phyloP scores from a whole-genome alignment of 2,888 invertebrate genomes.

The Electrophaes corylata region DNA sequence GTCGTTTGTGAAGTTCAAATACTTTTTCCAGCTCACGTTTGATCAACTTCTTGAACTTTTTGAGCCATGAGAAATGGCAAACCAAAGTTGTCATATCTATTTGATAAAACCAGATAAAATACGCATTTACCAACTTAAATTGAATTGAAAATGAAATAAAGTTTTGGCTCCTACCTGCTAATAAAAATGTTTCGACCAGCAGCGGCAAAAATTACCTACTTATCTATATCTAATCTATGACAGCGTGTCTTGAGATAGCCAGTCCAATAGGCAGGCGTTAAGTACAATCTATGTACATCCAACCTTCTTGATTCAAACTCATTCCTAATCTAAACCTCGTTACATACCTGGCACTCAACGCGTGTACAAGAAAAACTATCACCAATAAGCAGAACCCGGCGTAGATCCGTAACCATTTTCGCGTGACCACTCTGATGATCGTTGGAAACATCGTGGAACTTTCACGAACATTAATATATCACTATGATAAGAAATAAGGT shows the following conservation, averaged over 20 bases:
- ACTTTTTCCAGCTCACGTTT: too few species aligned
- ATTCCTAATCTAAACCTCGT: not conserved
- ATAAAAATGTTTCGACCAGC: too few species aligned
- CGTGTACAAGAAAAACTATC: constrained; percentile 41
- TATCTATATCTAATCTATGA: not conserved
- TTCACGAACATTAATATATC: constrained; percentile 53
- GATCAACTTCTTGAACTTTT: too few species aligned
- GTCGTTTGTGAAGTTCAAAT: too few species aligned
- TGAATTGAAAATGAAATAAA: too few species aligned
- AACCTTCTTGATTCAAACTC: not conserved
- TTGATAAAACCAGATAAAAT: too few species aligned
- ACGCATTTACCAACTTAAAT: too few species aligned
- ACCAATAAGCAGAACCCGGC: constrained; percentile 47
- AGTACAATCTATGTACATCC: not conserved
- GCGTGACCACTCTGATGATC: constrained; percentile 47
- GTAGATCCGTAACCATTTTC: constrained; percentile 56
- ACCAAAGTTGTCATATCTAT: too few species aligned
- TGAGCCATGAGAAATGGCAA: too few species aligned
- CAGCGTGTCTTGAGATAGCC: not conserved
- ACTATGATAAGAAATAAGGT: constrained; percentile 31
- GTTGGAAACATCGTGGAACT: constrained; percentile 58
- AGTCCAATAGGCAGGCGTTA: not conserved
- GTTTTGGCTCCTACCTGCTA: too few species aligned
- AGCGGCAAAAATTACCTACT: too few species aligned
- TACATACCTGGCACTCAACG: constrained; percentile 51